A percentile compares a stretch with the other conserved stretches of the same genome.
phyloP scores from a whole-genome alignment of 2,888 invertebrate species.

The Dryobota labecula region DNA sequence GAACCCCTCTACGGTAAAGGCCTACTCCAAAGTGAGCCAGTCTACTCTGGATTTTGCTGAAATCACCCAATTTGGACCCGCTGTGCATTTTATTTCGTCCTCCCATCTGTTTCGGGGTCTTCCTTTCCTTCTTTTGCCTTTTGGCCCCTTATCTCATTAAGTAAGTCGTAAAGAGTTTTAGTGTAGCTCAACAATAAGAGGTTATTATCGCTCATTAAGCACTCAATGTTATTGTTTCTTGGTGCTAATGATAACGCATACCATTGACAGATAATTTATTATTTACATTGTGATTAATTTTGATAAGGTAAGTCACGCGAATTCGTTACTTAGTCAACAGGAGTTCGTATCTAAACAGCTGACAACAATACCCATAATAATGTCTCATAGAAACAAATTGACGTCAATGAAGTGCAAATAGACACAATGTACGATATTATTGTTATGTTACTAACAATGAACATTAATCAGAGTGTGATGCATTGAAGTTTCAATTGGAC shows the following conservation, averaged over 20 bases:
- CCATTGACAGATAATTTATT: slow-evolving; percentile 61
- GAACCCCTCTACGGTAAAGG: no score
- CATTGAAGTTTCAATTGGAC: slow-evolving; percentile 7
- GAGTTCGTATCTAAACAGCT: slow-evolving; percentile 53
- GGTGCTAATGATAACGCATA: slow-evolving; percentile 50
- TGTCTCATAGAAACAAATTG: slow-evolving; percentile 52
- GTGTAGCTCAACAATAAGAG: slow-evolving; percentile 19
- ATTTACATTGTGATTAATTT: slow-evolving; percentile 56
- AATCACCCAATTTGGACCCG: no score
- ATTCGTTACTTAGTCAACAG: slow-evolving; percentile 33
- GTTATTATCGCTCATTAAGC: slow-evolving; percentile 46
- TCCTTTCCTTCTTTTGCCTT: no score
- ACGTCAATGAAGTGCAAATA: slow-evolving; percentile 58
- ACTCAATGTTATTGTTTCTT: slow-evolving; percentile 55
- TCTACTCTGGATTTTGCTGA: no score
- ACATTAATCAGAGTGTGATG: slow-evolving; percentile 18
- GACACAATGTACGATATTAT: slow-evolving; percentile 19
- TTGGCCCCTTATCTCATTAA: slow-evolving; percentile 42
- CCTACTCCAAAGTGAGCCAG: no score
- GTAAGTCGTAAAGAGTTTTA: slow-evolving; percentile 25
- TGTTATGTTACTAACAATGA: slow-evolving; percentile 43
- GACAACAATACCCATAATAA: slow-evolving; percentile 40
- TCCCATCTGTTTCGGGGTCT: no score
- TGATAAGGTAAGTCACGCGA: slow-evolving; percentile 47
- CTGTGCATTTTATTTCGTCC: no score